Evolutionary conservation across 2,797 vertebrate species (phyloP), one percentile per base, ranked within the genome.

Genomic region (Lerista edwardsae): DNA sequence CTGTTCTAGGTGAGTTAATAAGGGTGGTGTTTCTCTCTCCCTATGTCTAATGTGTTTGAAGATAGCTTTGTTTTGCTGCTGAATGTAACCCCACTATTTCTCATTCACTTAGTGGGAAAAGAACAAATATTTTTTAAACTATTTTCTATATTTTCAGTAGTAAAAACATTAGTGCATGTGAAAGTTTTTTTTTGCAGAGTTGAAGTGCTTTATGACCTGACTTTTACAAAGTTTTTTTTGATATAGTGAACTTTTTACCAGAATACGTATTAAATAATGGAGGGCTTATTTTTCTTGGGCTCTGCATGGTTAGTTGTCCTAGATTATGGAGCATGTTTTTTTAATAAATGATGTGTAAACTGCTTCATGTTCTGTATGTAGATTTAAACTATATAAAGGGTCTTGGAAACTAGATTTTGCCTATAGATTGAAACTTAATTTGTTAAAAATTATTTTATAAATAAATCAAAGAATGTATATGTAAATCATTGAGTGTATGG

Each of bases 1-100:
- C 84, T 87, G 36, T 5, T 90, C 88, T 85, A 83, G 94, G 95
- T 96, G 89, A 95, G 95, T 91, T 44, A 55, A 86, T 75, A 69
- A 81, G 67, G 27, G 2, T 36, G 71, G 23, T 85, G 55, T 82
- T 87, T 80, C 86, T 90, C 86, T 74, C 86, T 90, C 64, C 47
- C 27, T 89, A 80, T 92, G 84, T 91, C n/a, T 88, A 71, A 59
- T 55, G 51, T 84, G 59, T 90, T 79, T 90, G 86, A 29, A 86
- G 82, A 75, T 62, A 80, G 71, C 39, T 87, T 73, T 29, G 34
- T 86, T 89, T 19, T 67, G 82, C 44, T 65, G 75, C 87, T 75
- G 74, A 90, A 87, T 68, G 88, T 87, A 31, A 77, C 82, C 83
- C 84, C 88, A 47, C 15, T 90, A 39, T 11, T 68, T 55, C 72